phyloP scores from a whole-genome alignment of 2,797 vertebrate genomes.

The Taenioides sp. region DNA sequence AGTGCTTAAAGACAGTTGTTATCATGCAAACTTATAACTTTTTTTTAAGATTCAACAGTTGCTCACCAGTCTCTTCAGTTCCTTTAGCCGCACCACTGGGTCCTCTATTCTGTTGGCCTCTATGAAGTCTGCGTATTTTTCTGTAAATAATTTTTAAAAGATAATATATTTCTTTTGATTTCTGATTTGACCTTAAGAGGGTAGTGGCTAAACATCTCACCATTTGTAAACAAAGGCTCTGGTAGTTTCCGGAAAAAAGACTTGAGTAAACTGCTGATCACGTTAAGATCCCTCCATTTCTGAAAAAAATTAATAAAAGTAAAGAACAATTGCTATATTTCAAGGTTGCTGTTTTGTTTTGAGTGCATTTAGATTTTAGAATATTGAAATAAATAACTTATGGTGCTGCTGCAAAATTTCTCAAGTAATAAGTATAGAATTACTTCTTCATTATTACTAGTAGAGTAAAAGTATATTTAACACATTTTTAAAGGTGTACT shows the following conservation, averaged over 20 bases:
- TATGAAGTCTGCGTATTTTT: slow-evolving; percentile 96
- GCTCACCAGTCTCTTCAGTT: slow-evolving; percentile 92
- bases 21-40: neutral
- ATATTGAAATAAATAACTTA: neutral
- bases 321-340: neutral
- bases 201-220: slow-evolving; percentile 67
- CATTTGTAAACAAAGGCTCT: slow-evolving; percentile 97
- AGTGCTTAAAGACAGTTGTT: neutral
- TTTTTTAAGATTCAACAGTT: no score
- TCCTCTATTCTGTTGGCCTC: slow-evolving; percentile 95
- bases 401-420: no score
- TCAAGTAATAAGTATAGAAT: no score
- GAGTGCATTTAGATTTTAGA: neutral
- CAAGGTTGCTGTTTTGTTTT: neutral
- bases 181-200: neutral
- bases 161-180: neutral
- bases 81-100: slow-evolving; percentile 89
- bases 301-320: slow-evolving; percentile 52
- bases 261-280: slow-evolving; percentile 97
- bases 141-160: slow-evolving; percentile 61
- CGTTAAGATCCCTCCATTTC: slow-evolving; percentile 99
- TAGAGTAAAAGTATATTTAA: no score
- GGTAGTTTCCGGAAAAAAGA: slow-evolving; percentile 98
- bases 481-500: no score
- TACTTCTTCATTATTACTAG: no score